A percentile compares a stretch with the other conserved stretches of the same genome.
Evolutionary conservation across 2,888 invertebrate genomes (phyloP).

Genomic region (Caenorhabditis imperialis): DNA sequence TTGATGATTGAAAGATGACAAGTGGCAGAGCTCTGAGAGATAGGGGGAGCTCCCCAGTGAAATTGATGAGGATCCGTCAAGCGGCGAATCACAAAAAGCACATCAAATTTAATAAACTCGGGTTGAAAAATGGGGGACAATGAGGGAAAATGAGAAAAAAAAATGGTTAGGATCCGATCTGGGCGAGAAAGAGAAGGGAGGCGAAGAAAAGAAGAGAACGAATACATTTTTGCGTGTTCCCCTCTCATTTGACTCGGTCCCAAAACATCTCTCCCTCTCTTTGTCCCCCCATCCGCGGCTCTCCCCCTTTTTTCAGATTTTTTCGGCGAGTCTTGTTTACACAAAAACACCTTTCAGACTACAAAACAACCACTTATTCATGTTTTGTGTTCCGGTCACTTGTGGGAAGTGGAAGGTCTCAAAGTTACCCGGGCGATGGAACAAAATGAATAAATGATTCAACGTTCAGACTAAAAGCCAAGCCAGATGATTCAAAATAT

Average conservation of each 20-base stretch:
- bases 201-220: slow-evolving; percentile 14
- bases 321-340: no score
- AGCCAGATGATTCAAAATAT: no score
- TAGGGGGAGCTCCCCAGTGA: no score
- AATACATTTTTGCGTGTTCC: slow-evolving; percentile 36
- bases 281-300: background rate
- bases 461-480: no score
- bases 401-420: background rate
- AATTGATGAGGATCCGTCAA: no score
- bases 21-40: slow-evolving; percentile 22
- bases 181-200: no score
- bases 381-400: background rate
- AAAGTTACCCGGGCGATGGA: no score
- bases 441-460: no score
- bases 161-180: slow-evolving; percentile 15
- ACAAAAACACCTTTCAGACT: no score
- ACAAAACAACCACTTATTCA: slow-evolving; percentile 15
- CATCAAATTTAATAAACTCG: no score
- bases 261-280: slow-evolving; percentile 27
- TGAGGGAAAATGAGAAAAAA: slow-evolving; percentile 1
- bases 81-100: no score
- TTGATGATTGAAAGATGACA: slow-evolving; percentile 32
- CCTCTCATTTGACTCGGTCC: slow-evolving; percentile 48
- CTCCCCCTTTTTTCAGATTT: slow-evolving; percentile 17
- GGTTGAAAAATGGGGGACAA: background rate